phyloP scores from a whole-genome alignment of 2,888 invertebrate species.

The Palloptera scutellata region DNA sequence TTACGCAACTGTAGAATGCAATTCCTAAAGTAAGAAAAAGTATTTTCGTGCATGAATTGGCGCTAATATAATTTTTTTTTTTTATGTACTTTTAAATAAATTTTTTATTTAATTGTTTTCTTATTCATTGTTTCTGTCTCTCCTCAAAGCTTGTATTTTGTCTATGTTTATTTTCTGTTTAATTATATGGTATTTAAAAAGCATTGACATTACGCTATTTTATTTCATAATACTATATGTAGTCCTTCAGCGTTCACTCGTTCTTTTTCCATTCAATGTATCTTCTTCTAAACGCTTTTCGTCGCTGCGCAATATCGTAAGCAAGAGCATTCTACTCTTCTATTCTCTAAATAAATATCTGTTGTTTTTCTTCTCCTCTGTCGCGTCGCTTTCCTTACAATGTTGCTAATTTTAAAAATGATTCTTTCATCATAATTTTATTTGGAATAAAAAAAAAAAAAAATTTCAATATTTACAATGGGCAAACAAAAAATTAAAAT shows the following conservation, averaged over 20 bases:
- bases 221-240: background rate
- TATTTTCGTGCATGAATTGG: too few relatives aligned
- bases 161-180: background rate
- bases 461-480: too few relatives aligned
- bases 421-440: slow-evolving; percentile 16
- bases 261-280: slow-evolving; percentile 11
- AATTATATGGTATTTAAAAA: slow-evolving; percentile 3
- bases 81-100: too few relatives aligned
- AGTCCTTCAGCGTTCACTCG: background rate
- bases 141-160: background rate
- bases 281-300: background rate
- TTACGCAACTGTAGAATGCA: too few relatives aligned
- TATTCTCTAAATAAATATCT: background rate
- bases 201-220: slow-evolving; percentile 28
- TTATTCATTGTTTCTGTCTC: too few relatives aligned
- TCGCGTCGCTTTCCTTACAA: background rate
- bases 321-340: background rate
- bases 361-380: background rate
- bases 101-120: too few relatives aligned
- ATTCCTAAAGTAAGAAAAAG: too few relatives aligned
- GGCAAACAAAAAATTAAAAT: too few relatives aligned
- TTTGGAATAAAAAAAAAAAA: background rate
- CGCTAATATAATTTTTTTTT: too few relatives aligned
- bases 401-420: slow-evolving; percentile 26
- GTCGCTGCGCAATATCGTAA: background rate